Base-by-base conservation (phyloP, 2,888 invertebrate species). In the Phrixothrix hirtus region DNA sequence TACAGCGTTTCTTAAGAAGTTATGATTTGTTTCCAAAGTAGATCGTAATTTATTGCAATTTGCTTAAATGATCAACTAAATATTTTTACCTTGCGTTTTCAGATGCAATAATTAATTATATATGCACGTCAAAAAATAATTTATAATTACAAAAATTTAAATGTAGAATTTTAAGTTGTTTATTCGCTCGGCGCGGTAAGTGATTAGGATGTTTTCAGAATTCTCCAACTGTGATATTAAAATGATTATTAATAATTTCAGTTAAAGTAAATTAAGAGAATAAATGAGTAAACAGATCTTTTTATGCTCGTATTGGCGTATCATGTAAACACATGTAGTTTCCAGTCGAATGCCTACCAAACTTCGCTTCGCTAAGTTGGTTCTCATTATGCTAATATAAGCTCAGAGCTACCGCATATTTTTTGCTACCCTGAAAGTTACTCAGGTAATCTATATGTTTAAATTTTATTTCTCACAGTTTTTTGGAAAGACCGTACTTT, bases 311-410 rank as follows among this genome's bases (percentile, higher is more conserved):
- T 60, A 57, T 58, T 60, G 56, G 57, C 56, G 52, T 60, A 58
- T 58, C 58, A 52, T 60, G 60, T 60, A 60, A 60, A 60, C 60
- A 58, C 52, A 49, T 58, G 60, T 56, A 55, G 47, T 58, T 60
- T 58, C 53, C 58, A 60, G 44, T 39, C 42, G 51, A 55, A 55
- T 58, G 55, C 53, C 55, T 60, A 27, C 42, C 56, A 55, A 56
- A 60, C 54, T 55, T 58, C 52, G 56, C 42, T 49, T 43, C 37
- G 51, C 51, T 49, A 48, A 43, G 37, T 47, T 41, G 51, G 47
- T 43, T 51, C 47, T 49, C 42, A 55, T 58, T 58, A 58, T 58
- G 55, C 52, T 58, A 58, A 58, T 55, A 48, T 48, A 45, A 55
- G 32, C 49, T 57, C 46, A 57, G 54, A 54, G 49, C 54, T 55